Evolutionary conservation across 2,113 vertebrate species (phyloP).

Genomic region (Tyto alba): DNA sequence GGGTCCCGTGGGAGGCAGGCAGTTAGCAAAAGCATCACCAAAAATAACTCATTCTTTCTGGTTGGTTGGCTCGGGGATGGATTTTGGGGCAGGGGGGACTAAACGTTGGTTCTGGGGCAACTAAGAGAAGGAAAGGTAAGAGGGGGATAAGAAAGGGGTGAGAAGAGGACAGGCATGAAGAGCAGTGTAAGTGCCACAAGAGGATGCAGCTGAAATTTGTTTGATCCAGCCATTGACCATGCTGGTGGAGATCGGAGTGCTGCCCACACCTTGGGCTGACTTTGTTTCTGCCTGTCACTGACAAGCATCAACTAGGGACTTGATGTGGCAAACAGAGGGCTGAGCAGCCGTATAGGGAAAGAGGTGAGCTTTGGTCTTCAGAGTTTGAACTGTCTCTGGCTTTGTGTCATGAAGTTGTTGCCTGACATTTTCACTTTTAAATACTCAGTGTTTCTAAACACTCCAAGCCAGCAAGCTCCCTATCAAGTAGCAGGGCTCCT

Average conservation of each 20-base stretch:
- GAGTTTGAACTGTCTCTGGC: not conserved
- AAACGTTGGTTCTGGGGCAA: not conserved
- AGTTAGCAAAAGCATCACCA: not conserved
- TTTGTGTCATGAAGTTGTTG: not conserved
- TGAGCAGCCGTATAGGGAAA: not conserved
- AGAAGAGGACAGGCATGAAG: not conserved
- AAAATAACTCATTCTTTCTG: not conserved
- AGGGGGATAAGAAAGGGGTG: not conserved
- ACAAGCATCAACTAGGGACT: not conserved
- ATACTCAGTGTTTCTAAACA: not conserved
- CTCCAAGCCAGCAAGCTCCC: not conserved
- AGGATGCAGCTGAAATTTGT: not conserved
- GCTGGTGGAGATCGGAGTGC: not conserved
- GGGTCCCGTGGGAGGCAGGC: not conserved
- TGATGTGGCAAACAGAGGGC: not conserved
- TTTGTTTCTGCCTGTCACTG: not conserved
- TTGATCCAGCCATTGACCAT: not conserved
- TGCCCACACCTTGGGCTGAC: not conserved
- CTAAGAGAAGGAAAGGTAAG: not conserved
- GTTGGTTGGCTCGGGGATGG: accelerated
- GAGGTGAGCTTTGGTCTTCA: not conserved
- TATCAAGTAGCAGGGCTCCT: not conserved
- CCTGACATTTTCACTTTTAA: not conserved
- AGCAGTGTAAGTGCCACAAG: not conserved
- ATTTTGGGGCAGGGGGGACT: not conserved